Percentiles rank a stretch among this genome's conserved stretches.
Conservation (phyloP, 1,140 invertebrate genomes). For the Diorhabda elongata region DNA sequence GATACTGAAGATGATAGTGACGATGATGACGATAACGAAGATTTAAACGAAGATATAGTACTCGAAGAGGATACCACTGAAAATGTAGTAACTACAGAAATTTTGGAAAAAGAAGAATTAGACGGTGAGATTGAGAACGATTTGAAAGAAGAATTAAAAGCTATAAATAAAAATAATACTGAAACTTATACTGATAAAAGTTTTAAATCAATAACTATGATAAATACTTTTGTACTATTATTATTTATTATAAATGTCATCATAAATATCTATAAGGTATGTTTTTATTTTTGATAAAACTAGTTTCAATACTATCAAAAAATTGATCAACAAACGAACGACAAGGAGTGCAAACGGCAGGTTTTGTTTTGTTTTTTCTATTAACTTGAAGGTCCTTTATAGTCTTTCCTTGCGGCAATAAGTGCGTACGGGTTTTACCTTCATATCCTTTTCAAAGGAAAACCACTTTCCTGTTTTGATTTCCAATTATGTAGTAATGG, state of each 20-base stretch:
- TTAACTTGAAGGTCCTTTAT: not conserved
- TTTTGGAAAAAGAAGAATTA: conserved; percentile 19
- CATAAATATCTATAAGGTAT: not conserved
- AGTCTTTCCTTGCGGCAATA: not conserved
- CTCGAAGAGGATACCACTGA: conserved; percentile 19
- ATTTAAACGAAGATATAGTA: conserved; percentile 26
- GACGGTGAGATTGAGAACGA: conserved; percentile 13
- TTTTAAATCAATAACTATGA: not conserved
- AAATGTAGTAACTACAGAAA: conserved; percentile 13
- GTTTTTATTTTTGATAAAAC: not conserved
- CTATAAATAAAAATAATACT: conserved; percentile 5
- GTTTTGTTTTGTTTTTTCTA: not conserved
- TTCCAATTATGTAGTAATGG: not conserved
- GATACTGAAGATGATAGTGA: conserved; percentile 7
- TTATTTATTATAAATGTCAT: not conserved
- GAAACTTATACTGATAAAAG: not conserved
- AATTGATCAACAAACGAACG: not conserved
- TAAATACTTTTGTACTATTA: not conserved
- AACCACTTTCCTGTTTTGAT: not conserved
- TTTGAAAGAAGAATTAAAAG: not conserved
- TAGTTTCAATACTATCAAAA: not conserved
- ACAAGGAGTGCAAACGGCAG: not conserved
- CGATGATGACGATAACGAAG: conserved; percentile 22
- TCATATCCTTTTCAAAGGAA: not conserved
- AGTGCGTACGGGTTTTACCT: not conserved